Evolutionary conservation across 2,797 vertebrate species (phyloP).

Genomic region (Nannoperca australis): DNA sequence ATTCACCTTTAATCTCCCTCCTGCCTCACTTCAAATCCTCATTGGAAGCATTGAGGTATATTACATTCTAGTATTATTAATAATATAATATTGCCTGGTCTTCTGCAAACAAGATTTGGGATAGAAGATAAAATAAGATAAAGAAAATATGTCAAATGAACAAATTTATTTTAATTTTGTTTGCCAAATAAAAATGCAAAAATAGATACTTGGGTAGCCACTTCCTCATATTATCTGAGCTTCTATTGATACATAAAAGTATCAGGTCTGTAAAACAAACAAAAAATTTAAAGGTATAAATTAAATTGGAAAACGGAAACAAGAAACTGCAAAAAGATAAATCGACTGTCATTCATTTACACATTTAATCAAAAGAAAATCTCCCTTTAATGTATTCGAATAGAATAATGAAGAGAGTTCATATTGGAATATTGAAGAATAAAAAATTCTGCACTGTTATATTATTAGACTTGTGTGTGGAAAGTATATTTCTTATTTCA

Average conservation of each 20-base stretch:
- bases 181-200: neutral
- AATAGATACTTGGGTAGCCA: neutral
- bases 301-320: neutral
- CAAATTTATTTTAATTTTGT: neutral
- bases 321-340: neutral
- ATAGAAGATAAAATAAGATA: neutral
- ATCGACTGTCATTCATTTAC: neutral
- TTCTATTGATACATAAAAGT: neutral
- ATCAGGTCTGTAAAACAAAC: neutral
- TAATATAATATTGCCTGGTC: neutral
- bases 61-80: neutral
- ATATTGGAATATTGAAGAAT: neutral
- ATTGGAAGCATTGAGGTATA: neutral
- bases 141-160: neutral
- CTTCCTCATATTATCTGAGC: neutral
- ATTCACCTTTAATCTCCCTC: slow-evolving; percentile 1
- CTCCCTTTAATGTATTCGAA: neutral
- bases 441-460: neutral
- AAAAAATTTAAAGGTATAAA: neutral
- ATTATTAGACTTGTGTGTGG: slow-evolving; percentile 7
- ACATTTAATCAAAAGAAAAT: neutral
- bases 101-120: neutral
- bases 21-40: neutral
- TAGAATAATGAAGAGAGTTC: neutral
- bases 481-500: slow-evolving; percentile 47